phyloP scores from a whole-genome alignment of 2,113 vertebrate species.

The Thunnus thynnus region DNA sequence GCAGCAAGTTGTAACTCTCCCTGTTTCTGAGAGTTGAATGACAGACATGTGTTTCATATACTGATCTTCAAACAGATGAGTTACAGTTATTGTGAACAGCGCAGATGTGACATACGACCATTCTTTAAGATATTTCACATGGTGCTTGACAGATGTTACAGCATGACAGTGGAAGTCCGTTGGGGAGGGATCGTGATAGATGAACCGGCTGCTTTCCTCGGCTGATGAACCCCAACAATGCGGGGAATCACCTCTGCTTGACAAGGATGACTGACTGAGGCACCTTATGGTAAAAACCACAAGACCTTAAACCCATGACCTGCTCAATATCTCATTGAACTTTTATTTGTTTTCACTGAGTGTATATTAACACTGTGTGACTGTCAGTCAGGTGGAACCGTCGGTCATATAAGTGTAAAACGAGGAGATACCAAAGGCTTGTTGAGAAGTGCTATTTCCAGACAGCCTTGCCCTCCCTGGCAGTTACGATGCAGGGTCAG shows the following conservation, averaged over 20 bases:
- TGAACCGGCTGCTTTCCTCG: conserved; percentile 38
- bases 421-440: conserved; percentile 71
- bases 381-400: conserved; percentile 68
- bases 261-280: conserved; percentile 51
- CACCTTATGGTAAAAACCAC: conserved; percentile 49
- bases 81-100: conserved; percentile 63
- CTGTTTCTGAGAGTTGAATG: conserved; percentile 7
- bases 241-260: conserved; percentile 33
- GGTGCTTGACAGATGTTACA: conserved; percentile 71
- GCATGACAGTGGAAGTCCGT: conserved; percentile 37
- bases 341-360: conserved; percentile 74
- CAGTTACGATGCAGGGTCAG: conserved; percentile 52
- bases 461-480: conserved; percentile 59
- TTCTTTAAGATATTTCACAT: conserved; percentile 59
- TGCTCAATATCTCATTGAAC: conserved; percentile 45
- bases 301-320: conserved; percentile 41
- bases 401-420: conserved; percentile 76
- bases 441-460: conserved; percentile 76
- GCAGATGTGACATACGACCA: conserved; percentile 68
- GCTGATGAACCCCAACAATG: conserved; percentile 46
- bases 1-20: conserved; percentile 64
- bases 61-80: conserved; percentile 68
- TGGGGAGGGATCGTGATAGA: conserved; percentile 51
- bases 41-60: conserved; percentile 69
- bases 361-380: conserved; percentile 68